phyloP scores from a whole-genome alignment of 2,797 vertebrate species.

The Staurois parvus region DNA sequence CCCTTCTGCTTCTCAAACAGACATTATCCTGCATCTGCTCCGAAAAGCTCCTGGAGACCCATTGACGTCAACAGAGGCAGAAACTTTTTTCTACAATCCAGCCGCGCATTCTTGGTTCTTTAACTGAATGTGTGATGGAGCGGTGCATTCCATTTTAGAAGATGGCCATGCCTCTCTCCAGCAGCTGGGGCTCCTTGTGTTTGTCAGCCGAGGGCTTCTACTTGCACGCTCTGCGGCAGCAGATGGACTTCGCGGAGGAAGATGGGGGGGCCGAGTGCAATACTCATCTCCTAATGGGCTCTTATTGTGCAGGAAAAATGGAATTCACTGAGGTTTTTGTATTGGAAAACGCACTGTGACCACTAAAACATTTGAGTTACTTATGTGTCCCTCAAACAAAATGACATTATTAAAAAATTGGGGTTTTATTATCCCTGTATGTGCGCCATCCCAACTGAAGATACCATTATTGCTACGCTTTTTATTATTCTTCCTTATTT shows the following conservation, averaged over 20 bases:
- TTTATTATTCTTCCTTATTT: too few relatives aligned
- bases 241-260: neutral
- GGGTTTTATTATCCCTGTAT: too few relatives aligned
- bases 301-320: neutral
- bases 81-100: neutral
- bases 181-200: neutral
- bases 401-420: too few relatives aligned
- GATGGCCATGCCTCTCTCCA: neutral
- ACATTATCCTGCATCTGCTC: neutral
- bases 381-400: too few relatives aligned
- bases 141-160: neutral
- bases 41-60: neutral
- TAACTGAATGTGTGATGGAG: neutral
- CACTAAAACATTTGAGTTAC: neutral
- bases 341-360: neutral
- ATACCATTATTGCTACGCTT: too few relatives aligned
- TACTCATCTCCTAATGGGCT: neutral
- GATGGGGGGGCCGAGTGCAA: neutral
- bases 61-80: neutral
- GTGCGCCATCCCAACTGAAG: too few relatives aligned
- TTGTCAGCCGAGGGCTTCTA: neutral
- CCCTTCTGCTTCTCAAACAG: neutral
- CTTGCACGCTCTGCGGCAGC: neutral
- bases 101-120: neutral
- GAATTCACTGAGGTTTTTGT: neutral